These are phyloP conservation scores for Sylvilagus floridanus DNA, from an alignment of 2,797 vertebrate species.

Conservation along the genomic window DNA sequence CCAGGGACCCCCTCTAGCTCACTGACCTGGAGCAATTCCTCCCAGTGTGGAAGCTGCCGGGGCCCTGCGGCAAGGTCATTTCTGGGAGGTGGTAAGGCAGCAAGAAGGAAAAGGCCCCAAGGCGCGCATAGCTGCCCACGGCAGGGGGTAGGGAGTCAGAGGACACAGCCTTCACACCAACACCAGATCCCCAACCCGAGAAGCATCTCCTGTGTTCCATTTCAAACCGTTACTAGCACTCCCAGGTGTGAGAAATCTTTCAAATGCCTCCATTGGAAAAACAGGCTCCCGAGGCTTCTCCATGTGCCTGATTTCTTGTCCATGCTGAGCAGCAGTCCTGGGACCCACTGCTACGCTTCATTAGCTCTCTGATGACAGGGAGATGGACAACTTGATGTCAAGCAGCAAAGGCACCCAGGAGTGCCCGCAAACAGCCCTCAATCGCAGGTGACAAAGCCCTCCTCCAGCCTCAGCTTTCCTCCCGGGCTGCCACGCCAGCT, in stretches of 20 bases:
- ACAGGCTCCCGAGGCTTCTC: background rate
- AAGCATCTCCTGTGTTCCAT: background rate
- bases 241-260: conserved; percentile 42
- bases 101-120: background rate
- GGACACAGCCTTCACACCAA: background rate
- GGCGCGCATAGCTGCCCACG: background rate
- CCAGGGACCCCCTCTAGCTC: background rate
- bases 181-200: background rate
- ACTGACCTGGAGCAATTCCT: background rate
- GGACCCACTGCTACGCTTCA: conserved; percentile 9
- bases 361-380: conserved; percentile 56
- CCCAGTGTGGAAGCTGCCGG: background rate
- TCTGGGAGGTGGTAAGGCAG: background rate
- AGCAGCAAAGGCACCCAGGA: conserved; percentile 33
- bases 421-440: background rate
- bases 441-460: conserved; percentile 56
- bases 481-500: background rate
- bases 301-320: background rate
- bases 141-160: background rate
- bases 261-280: background rate
- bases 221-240: background rate
- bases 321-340: background rate
- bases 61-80: background rate
- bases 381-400: background rate
- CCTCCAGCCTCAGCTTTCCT: background rate